phyloP scores from a whole-genome alignment of 2,797 vertebrate species.

The Phrynocephalus vlangalii region DNA sequence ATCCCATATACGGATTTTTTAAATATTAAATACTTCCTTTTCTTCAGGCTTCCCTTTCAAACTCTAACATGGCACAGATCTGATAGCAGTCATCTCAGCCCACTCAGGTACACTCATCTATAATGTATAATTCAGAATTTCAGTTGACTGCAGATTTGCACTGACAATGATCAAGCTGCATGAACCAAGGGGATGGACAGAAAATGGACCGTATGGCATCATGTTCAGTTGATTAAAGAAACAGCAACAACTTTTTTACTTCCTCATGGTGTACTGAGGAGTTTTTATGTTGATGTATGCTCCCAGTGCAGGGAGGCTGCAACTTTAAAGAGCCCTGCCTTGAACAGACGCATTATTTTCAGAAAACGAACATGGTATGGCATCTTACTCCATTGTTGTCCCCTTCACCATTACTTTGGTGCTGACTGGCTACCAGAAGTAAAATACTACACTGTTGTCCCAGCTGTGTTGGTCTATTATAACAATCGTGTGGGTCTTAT shows the following conservation, averaged over 20 bases:
- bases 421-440: not conserved
- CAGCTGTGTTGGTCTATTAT: not conserved
- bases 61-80: conserved; percentile 57
- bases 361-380: not conserved
- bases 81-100: conserved; percentile 58
- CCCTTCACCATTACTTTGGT: not conserved
- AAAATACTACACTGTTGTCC: not conserved
- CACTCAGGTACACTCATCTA: conserved; percentile 55
- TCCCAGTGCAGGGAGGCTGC: not conserved
- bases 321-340: not conserved
- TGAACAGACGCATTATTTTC: not conserved
- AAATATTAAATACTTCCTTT: conserved; percentile 65
- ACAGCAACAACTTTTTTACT: not conserved
- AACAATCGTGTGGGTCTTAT: not conserved
- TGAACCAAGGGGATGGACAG: not conserved
- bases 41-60: conserved; percentile 58
- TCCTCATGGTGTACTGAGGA: not conserved
- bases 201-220: not conserved
- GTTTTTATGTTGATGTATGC: not conserved
- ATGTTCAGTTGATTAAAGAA: not conserved
- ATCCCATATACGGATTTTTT: conserved; percentile 27
- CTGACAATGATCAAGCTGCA: conserved; percentile 38
- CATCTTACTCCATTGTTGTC: not conserved
- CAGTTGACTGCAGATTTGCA: conserved; percentile 33
- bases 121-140: conserved; percentile 60